Base-by-base conservation (phyloP, 30 jellyfish, hydroid and myxozoan species). In the Aurelia aurita region DNA sequence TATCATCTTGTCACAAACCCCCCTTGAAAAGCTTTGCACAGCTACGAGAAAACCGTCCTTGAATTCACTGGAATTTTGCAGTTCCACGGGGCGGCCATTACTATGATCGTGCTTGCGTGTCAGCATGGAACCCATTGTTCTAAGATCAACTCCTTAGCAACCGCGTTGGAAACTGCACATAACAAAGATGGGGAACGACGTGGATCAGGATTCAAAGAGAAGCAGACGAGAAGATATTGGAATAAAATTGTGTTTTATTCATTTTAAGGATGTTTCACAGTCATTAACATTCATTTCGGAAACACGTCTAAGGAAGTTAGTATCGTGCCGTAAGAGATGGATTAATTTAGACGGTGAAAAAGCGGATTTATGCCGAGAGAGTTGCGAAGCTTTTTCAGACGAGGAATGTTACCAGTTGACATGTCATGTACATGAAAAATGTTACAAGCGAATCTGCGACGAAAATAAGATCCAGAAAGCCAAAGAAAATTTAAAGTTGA, bases 81-180 rank as follows among this genome's bases (percentile, higher is more conserved):
- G 27, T 59, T 77, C 57, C 77, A 57, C 67, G 88, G 70, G 79
- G 79, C 88, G 79, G 88, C 88, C 88, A 77, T 77, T 77, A 77
- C 79, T 55, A 19, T 35, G 21, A 77, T 57, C 79, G 64, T 58
- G 34, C 58, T 47, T 46, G 87, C 74, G 74, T 77, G 77, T 77
- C 79, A 13, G 34, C 68, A 21, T 20, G 25, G 78, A 77, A 77
- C 25, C 79, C 60, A 55, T 77, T 77, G 79, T 59, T 58, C 79
- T 77, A 22, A 77, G 77, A 34, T 13, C 34, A 25, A 3, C 88
- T 77, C 79, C 77, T 58, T 62, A 27, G 88, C 66, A 58, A 55
- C 88, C 79, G 46, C 43, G 70, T 62, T 55, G 79, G 75, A 49
- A 28, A 74, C 77, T 15, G 66, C 31, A 4, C 63, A 62, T 32